A percentile compares a stretch with the other conserved stretches of the same genome.
Evolutionary conservation across 2,888 invertebrate species (phyloP).

Genomic region (Paralinhomoeus sp.): DNA sequence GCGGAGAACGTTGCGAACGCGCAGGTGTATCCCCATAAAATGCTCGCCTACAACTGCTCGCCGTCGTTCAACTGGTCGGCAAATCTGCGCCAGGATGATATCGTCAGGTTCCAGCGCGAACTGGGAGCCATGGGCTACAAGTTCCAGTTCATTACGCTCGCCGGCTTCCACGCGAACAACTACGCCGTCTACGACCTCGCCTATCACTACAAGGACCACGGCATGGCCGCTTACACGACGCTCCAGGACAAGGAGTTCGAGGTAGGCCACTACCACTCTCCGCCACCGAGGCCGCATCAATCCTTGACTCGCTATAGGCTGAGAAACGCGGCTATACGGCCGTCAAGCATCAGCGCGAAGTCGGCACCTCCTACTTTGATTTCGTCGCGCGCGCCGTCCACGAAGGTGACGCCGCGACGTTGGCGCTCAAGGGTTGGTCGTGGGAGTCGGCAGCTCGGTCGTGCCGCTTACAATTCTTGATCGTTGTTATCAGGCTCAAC

Average conservation of each 20-base stretch:
- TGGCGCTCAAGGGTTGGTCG: constrained; percentile 1
- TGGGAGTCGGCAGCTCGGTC: too few species aligned
- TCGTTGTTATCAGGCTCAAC: constrained; percentile 21
- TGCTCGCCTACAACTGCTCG: constrained; percentile 26
- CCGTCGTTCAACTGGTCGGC: constrained; percentile 26
- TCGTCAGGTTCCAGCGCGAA: constrained; percentile 25
- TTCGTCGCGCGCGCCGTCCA: constrained; percentile 20
- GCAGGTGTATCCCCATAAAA: constrained; percentile 18
- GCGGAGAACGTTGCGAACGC: too few species aligned
- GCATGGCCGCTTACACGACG: constrained; percentile 25
- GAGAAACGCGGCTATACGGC: constrained; percentile 23
- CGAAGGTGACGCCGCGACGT: constrained; percentile 11
- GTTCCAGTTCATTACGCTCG: constrained; percentile 28
- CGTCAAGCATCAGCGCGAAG: constrained; percentile 28
- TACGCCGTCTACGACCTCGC: constrained; percentile 26
- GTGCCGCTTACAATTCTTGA: too few species aligned
- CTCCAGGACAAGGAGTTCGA: constrained; percentile 20
- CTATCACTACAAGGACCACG: constrained; percentile 19
- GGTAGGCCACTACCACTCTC: background rate
- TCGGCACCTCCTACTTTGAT: constrained; percentile 28
- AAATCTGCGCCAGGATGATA: constrained; percentile 22
- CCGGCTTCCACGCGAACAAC: constrained; percentile 27
- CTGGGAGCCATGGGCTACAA: constrained; percentile 28
- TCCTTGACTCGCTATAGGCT: background rate
- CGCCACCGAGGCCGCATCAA: background rate